Evolutionary conservation across 1,140 invertebrate genomes (phyloP), one percentile per base, ranked within the genome.

Genomic region (Diprion similis): DNA sequence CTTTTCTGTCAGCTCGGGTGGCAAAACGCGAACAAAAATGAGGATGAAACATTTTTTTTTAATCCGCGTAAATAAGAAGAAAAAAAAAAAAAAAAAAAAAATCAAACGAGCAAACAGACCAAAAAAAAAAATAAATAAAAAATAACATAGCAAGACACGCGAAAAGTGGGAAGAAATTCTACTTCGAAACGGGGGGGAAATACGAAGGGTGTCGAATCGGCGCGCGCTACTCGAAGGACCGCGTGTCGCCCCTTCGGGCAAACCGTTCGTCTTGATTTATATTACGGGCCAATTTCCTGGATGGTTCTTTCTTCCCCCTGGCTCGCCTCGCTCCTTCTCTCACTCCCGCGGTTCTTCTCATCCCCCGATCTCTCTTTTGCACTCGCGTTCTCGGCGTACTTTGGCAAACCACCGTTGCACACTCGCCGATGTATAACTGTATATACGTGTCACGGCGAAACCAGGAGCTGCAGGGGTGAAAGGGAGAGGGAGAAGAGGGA

Each of bases 261-360:
- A 73, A 70, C 66, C 71, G 72, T 46, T 72, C 76, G 70, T 78
- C 76, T 76, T 78, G 76, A 78, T 78, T 78, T 78, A 78, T 75
- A 72, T 75, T 78, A 78, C 71, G 71, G 74, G 72, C 74, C 76
- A 78, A 78, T 78, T 78, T 78, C 76, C 74, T 75, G 68, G 69
- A 73, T 72, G 68, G 70, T 73, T 76, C 73, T 75, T 70, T 24
- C 74, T 68, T 72, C 71, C 74, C 46, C 68, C 17, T 66, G 65
- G 24, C 24, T 37, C 24, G 71, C 74, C 71, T 65, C 48, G 66
- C 68, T 74, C 46, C 17, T 65, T 51, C 66, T 48, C 59, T 73
- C 66, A 65, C 67, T n/a, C 19, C 65, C 67, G 17, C 51, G 19
- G 47, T 65, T 46, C 66, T n/a, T 59, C 46, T 37, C 37, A 18